These are phyloP conservation scores for Corythornis vintsioides DNA, from an alignment of 2,113 vertebrate species.

Conservation along the genomic window DNA sequence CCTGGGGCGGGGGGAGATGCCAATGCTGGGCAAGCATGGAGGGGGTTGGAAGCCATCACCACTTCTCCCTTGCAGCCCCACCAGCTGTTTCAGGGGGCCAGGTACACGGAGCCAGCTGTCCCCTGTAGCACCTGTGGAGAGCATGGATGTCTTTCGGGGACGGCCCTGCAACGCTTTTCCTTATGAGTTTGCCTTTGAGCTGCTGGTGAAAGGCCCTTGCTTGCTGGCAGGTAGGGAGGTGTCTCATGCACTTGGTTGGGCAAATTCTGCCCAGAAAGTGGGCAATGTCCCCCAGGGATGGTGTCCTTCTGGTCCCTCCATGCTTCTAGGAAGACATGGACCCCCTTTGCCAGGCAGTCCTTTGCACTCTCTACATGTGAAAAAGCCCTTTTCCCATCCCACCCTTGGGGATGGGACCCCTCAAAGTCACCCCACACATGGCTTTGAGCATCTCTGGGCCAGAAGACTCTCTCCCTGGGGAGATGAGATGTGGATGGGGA, in stretches of 20 bases:
- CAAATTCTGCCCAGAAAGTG: background rate
- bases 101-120: conserved; percentile 37
- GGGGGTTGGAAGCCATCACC: background rate
- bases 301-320: background rate
- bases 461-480: background rate
- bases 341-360: background rate
- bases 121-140: conserved; percentile 57
- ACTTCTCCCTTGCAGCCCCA: conserved; percentile 77
- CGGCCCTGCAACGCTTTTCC: conserved; percentile 85
- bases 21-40: fast-evolving
- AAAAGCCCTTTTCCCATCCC: background rate
- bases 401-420: background rate
- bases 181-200: conserved; percentile 92
- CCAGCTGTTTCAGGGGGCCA: conserved; percentile 87
- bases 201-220: conserved; percentile 94
- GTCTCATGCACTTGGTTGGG: background rate
- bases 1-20: conserved; percentile 40
- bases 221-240: conserved; percentile 87
- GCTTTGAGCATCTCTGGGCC: background rate
- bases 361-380: background rate
- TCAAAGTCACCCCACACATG: background rate
- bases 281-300: background rate
- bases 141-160: conserved; percentile 80
- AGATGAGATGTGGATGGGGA: fast-evolving
- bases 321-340: background rate